These are phyloP conservation scores for Tenthredo distinguenda DNA, from an alignment of 2,888 invertebrate genomes.

Conservation along the genomic window DNA sequence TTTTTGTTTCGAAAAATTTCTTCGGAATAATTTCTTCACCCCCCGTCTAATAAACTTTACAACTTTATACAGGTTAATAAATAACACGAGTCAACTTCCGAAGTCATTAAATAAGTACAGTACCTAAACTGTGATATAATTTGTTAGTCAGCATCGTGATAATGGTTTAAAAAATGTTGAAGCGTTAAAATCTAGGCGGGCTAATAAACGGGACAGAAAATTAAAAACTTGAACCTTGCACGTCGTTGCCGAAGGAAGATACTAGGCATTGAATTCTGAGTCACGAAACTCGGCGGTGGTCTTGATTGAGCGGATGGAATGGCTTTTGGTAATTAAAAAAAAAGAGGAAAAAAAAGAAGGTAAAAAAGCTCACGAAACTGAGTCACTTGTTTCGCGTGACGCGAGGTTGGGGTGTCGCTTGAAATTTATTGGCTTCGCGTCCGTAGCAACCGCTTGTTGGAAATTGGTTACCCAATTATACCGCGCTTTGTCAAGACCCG, in stretches of 20 bases:
- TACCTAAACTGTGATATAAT: background rate
- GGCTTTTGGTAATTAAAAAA: slow-evolving; percentile 40
- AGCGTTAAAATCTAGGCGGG: background rate
- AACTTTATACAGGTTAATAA: background rate
- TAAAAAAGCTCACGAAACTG: slow-evolving; percentile 15
- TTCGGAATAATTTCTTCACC: background rate
- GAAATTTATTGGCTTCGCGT: slow-evolving; percentile 47
- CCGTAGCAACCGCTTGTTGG: slow-evolving; percentile 35
- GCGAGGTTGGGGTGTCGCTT: slow-evolving; percentile 3
- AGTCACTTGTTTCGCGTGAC: slow-evolving; percentile 36
- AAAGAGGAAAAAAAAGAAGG: background rate
- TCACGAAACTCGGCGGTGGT: slow-evolving; percentile 13
- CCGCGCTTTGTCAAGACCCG: slow-evolving; percentile 49
- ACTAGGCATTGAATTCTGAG: slow-evolving; percentile 21
- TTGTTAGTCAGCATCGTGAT: slow-evolving; percentile 16
- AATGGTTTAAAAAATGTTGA: background rate
- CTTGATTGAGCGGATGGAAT: slow-evolving; percentile 41
- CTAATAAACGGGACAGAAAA: background rate
- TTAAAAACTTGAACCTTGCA: background rate
- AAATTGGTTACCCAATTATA: slow-evolving; percentile 50
- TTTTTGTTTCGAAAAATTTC: background rate
- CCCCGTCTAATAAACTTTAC: background rate
- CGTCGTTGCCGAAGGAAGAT: background rate
- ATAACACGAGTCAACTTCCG: background rate
- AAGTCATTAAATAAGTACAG: background rate